Conservation (phyloP, 2,888 invertebrate genomes). For the Standfussiana lucernea region DNA sequence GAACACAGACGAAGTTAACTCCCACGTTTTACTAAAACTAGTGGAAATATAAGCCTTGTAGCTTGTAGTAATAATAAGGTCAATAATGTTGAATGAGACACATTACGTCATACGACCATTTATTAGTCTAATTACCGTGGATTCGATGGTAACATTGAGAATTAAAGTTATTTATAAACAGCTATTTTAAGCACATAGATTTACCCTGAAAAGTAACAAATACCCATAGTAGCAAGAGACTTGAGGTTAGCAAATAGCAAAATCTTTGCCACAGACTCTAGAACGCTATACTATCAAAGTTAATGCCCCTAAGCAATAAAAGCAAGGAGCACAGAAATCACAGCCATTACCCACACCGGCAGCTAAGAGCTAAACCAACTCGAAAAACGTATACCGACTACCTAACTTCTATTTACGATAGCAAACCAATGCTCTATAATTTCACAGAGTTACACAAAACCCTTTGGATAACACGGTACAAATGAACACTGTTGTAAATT, state of each 20-base stretch:
- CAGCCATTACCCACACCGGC: conserved; percentile 36
- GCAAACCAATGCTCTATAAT: conserved; percentile 39
- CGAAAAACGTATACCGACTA: conserved; percentile 38
- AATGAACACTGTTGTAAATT: conserved; percentile 67
- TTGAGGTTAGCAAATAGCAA: conserved; percentile 3
- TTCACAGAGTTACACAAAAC: conserved; percentile 45
- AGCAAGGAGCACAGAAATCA: conserved; percentile 33
- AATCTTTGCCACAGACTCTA: conserved; percentile 14
- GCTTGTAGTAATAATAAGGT: neutral
- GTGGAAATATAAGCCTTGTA: neutral
- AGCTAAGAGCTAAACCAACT: conserved; percentile 21
- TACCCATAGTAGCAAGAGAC: too few relatives aligned
- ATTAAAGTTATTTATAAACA: neutral
- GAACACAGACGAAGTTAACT: neutral
- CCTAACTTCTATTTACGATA: conserved; percentile 44
- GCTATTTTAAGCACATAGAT: neutral
- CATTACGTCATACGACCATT: conserved; percentile 2
- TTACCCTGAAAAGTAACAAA: neutral
- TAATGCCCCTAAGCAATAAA: conserved; percentile 40
- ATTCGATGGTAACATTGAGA: conserved; percentile 2
- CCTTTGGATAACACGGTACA: conserved; percentile 50
- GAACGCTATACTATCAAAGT: conserved; percentile 12
- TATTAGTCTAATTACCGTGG: neutral
- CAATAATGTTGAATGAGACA: neutral
- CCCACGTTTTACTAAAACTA: neutral